Conservation (phyloP, 2,888 invertebrate species). For the Eilema caniola region DNA sequence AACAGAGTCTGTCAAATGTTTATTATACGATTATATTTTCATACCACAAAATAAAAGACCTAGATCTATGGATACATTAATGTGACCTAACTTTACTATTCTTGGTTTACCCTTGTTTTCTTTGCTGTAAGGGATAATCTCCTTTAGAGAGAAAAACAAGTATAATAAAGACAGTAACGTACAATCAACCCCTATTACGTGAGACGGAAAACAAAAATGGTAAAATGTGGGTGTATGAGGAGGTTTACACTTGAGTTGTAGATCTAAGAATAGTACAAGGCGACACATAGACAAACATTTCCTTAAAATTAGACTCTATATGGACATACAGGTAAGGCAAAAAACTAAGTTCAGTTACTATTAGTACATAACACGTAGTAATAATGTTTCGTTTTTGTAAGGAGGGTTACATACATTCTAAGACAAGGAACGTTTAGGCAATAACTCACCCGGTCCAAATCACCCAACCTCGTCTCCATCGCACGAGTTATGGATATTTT, state of each 20-base stretch:
- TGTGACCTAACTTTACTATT: neutral
- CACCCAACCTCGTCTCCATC: conserved; percentile 1
- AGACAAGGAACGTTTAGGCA: neutral
- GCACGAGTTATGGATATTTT: conserved; percentile 1
- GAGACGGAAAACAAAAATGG: neutral
- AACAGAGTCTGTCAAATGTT: too few relatives aligned
- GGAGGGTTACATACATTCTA: neutral
- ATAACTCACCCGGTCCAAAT: conserved; percentile 4
- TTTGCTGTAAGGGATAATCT: neutral
- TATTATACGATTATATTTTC: neutral
- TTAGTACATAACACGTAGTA: neutral
- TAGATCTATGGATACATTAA: neutral
- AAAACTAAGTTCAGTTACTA: neutral
- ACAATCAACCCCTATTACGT: neutral
- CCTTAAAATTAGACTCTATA: too few relatives aligned
- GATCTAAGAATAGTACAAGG: too few relatives aligned
- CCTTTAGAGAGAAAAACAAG: conserved; percentile 1
- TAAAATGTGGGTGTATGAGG: neutral
- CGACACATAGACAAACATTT: too few relatives aligned
- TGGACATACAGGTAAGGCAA: too few relatives aligned
- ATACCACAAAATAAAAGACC: neutral
- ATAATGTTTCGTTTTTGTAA: neutral
- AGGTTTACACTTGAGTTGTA: too few relatives aligned
- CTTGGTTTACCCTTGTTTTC: neutral
- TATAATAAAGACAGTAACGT: neutral